Evolutionary conservation across 2,797 vertebrate genomes (phyloP), one percentile per base, ranked within the genome.

Genomic region (Buphagus erythrorhynchus): DNA sequence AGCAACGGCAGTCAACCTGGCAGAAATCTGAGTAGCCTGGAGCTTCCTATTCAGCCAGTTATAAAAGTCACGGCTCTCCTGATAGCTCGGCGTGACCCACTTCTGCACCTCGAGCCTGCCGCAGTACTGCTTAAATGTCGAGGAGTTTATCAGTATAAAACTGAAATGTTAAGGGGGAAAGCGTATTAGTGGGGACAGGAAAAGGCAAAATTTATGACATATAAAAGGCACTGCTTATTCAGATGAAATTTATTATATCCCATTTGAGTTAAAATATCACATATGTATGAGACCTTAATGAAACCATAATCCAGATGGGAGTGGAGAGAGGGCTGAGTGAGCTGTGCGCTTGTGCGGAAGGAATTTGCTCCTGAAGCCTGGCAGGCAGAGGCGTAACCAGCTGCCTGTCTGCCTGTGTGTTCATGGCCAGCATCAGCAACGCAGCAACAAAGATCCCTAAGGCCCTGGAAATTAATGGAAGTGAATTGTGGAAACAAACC

Each of bases 231-330:
- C 73, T 66, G 79, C 94, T 96, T 93, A 88, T 86, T 86, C 85
- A 69, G 73, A 67, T 48, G 17, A 93, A 90, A 96, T 95, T 93
- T 94, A 94, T 93, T 90, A 91, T 28, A 79, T 51, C 42, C 63
- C 62, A 66, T 87, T 91, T 91, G 76, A 92, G 78, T 91, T 92
- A 93, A 95, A 94, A 73, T 83, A 92, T 33, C 95, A 86, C 54
- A 35, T 72, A 88, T 18, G 57, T 46, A 51, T 16, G 75, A 94
- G 84, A 77, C 40, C 54, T 89, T 87, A 82, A 87, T 36, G 81
- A 89, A 94, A 86, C 26, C 0, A 1, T 57, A 83, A 66, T 42
- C 54, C 85, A 63, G 85, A 55, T 1, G 0, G 55, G 46, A 65
- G 25, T 0, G 0, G n/a, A 40, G 59, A 48, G 69, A 80, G 84